Evolutionary conservation across 2,113 vertebrate species (phyloP).

Genomic region (Limnothrissa miodon): DNA sequence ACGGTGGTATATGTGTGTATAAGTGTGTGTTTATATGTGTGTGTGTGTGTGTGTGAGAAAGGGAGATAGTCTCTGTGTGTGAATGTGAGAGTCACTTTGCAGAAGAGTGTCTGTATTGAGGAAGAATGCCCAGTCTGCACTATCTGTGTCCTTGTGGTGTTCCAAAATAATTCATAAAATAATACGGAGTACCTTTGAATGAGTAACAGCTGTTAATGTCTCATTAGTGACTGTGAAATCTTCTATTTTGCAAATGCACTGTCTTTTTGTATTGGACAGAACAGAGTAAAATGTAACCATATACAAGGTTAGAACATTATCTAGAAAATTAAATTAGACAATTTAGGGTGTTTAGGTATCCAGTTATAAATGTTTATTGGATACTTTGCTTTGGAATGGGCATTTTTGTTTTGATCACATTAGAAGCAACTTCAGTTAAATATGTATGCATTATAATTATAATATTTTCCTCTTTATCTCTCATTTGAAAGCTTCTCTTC

Average conservation of each 20-base stretch:
- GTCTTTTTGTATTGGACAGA: background rate
- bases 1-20: background rate
- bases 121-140: constrained; percentile 16
- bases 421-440: background rate
- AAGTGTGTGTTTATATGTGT: constrained; percentile 16
- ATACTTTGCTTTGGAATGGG: background rate
- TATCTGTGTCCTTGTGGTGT: constrained; percentile 16
- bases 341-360: background rate
- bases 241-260: background rate
- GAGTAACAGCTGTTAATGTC: background rate
- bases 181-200: background rate
- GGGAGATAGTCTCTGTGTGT: background rate
- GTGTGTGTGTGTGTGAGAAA: background rate
- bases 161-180: constrained; percentile 15
- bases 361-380: background rate
- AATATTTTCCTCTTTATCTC: background rate
- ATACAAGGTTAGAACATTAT: background rate
- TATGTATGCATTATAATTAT: background rate
- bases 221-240: background rate
- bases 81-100: background rate
- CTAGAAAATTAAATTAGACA: background rate
- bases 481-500: background rate
- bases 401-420: background rate
- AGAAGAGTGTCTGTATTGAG: background rate
- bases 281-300: background rate